Evolutionary conservation across 2,888 invertebrate species (phyloP).

Genomic region (Syritta pipiens): DNA sequence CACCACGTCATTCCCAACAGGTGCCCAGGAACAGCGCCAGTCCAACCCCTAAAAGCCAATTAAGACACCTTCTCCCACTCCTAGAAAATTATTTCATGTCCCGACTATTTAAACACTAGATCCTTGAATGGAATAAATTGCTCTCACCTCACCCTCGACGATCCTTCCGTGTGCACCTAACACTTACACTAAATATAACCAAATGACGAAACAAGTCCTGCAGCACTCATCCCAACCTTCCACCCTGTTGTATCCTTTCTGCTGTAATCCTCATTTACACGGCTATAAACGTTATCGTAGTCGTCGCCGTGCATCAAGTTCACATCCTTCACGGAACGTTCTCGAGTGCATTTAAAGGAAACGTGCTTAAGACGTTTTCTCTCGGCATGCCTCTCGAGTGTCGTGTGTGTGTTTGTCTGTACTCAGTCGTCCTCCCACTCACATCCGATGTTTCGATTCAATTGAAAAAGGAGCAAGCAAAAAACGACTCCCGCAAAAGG

Average conservation of each 20-base stretch:
- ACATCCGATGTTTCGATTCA: too few relatives aligned
- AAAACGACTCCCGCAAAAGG: too few relatives aligned
- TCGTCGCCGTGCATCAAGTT: conserved; percentile 60
- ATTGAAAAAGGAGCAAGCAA: too few relatives aligned
- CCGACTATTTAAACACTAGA: too few relatives aligned
- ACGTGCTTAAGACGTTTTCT: conserved; percentile 66
- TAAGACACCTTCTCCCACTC: too few relatives aligned
- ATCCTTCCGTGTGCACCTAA: conserved; percentile 20
- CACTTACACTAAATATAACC: conserved; percentile 7
- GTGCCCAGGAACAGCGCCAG: too few relatives aligned
- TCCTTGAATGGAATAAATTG: conserved; percentile 38
- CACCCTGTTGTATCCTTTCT: conserved; percentile 10
- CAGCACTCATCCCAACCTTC: not conserved
- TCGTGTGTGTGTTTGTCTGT: too few relatives aligned
- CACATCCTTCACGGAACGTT: conserved; percentile 46
- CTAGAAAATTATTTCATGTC: too few relatives aligned
- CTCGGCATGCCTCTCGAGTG: too few relatives aligned
- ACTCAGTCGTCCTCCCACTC: too few relatives aligned
- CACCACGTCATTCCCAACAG: too few relatives aligned
- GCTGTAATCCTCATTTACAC: conserved; percentile 49
- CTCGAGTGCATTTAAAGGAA: conserved; percentile 60
- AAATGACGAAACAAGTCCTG: conserved; percentile 14
- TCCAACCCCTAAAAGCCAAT: too few relatives aligned
- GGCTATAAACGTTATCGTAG: conserved; percentile 47
- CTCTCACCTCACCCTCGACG: conserved; percentile 23